A percentile compares a stretch with the other conserved stretches of the same genome.
Evolutionary conservation across 2,113 vertebrate genomes (phyloP).

Genomic region (Neogobius melanostomus): DNA sequence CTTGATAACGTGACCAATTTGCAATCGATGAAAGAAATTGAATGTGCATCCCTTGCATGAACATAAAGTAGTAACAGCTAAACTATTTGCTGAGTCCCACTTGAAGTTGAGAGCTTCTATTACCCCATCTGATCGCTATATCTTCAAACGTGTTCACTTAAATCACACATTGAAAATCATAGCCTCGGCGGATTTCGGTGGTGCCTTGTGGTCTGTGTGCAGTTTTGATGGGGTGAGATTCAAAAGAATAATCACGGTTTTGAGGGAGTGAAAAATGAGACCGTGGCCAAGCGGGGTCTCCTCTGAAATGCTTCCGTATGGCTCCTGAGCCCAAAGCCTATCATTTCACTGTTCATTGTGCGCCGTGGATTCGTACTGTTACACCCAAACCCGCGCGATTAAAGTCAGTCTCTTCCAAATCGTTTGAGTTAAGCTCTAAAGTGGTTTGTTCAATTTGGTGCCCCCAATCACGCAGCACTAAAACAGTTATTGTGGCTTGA

Average conservation of each 20-base stretch:
- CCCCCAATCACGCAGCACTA: conserved; percentile 49
- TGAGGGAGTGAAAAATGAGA: conserved; percentile 68
- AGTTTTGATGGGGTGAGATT: conserved; percentile 71
- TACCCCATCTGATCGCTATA: conserved; percentile 56
- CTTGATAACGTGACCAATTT: too few species aligned
- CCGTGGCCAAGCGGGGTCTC: conserved; percentile 59
- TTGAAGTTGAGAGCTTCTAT: conserved; percentile 33
- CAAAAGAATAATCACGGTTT: conserved; percentile 76
- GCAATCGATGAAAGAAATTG: too few species aligned
- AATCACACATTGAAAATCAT: conserved; percentile 70
- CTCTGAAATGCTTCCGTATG: conserved; percentile 72
- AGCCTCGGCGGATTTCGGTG: conserved; percentile 63
- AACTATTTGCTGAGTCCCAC: conserved; percentile 39
- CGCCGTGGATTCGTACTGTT: conserved; percentile 56
- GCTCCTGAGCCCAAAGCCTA: conserved; percentile 50
- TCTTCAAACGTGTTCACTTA: conserved; percentile 59
- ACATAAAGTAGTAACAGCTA: conserved; percentile 21
- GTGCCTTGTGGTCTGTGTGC: conserved; percentile 71
- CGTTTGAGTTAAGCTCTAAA: conserved; percentile 51
- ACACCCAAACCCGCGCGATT: conserved; percentile 55
- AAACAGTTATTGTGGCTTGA: conserved; percentile 45
- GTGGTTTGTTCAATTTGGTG: conserved; percentile 55
- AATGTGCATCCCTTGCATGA: background rate
- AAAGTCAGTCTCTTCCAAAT: conserved; percentile 45
- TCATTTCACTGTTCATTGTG: conserved; percentile 52